Base-by-base conservation (phyloP, 35 echinoderm and acorn worm species). In the Hemicentrotus pulcherrimus region DNA sequence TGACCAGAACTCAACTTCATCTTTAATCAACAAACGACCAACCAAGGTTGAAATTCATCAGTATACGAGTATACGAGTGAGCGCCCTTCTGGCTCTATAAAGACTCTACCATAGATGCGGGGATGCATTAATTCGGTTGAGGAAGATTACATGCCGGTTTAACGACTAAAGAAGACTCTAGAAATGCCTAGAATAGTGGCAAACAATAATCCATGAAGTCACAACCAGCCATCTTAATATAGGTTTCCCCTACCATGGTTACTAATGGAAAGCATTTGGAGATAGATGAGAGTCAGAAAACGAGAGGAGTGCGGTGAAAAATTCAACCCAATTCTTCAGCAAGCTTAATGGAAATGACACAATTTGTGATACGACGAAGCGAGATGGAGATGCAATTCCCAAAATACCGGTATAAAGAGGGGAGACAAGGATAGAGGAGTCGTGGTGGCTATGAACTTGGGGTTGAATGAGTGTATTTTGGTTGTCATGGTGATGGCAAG, bases 281-380 rank as follows among this genome's bases (percentile, higher is more conserved):
- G 24, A 78, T 8, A 78, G 65, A 78, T 78, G 19, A 78, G 65
- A 78, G 65, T 78, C 22, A 28, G n/a, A n/a, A 28, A n/a, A 59
- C 52, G 16, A 78, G 65, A 4, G 28, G 65, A 78, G 65, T 28
- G 28, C 28, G 22, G 65, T 78, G 28, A 4, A 78, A 78, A 78
- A 78, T 78, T 78, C 65, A 78, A 78, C 65, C 65, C 65, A 78
- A n/a, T 78, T 78, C 65, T n/a, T 78, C 22, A 78, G 65, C 65
- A 7, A 22, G 6, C 65, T 28, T n/a, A 78, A 78, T 78, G 65
- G 65, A 78, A 78, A 78, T 78, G 65, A 78, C 65, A 55, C 50
- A 78, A 78, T 78, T 78, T 78, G 65, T 78, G 65, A 22, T 78
- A 78, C 22, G 24, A 28, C 22, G 19, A 78, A 4, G 50, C 10